Evolutionary conservation across 2,888 invertebrate genomes (phyloP).

Genomic region (Hipparchia sbordonii): DNA sequence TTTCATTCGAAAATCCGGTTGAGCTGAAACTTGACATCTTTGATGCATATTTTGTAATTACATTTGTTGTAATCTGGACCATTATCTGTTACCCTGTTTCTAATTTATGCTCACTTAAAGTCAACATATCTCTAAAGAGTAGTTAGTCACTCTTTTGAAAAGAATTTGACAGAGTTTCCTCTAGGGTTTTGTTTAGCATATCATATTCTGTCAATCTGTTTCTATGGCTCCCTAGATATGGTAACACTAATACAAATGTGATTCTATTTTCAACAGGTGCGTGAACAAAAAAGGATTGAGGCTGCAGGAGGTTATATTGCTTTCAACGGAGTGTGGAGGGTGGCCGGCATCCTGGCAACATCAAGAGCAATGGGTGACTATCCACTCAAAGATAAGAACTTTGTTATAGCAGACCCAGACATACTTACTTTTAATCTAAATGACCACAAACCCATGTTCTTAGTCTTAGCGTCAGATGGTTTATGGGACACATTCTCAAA

Average conservation of each 20-base stretch:
- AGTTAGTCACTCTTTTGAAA: too few relatives aligned
- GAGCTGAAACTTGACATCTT: too few relatives aligned
- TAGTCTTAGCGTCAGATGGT: conserved; percentile 97
- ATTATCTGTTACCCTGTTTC: too few relatives aligned
- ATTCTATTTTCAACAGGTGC: conserved; percentile 79
- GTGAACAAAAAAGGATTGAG: conserved; percentile 95
- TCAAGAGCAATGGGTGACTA: conserved; percentile 97
- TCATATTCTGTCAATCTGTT: too few relatives aligned
- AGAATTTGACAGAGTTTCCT: too few relatives aligned
- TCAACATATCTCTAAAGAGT: too few relatives aligned
- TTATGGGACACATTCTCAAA: conserved; percentile 98
- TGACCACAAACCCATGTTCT: conserved; percentile 93
- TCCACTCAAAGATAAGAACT: conserved; percentile 95
- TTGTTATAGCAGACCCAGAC: conserved; percentile 98
- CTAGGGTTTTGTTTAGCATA: too few relatives aligned
- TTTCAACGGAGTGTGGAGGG: conserved; percentile 98
- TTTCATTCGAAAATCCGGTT: too few relatives aligned
- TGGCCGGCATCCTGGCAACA: conserved; percentile 96
- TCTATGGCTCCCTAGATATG: neutral
- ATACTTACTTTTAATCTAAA: conserved; percentile 94
- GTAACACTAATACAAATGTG: neutral
- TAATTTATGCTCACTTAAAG: too few relatives aligned
- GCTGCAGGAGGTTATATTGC: conserved; percentile 98
- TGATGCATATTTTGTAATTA: too few relatives aligned
- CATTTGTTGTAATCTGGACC: too few relatives aligned